phyloP scores from a whole-genome alignment of 2,797 vertebrate genomes.

The Borostomias antarcticus region DNA sequence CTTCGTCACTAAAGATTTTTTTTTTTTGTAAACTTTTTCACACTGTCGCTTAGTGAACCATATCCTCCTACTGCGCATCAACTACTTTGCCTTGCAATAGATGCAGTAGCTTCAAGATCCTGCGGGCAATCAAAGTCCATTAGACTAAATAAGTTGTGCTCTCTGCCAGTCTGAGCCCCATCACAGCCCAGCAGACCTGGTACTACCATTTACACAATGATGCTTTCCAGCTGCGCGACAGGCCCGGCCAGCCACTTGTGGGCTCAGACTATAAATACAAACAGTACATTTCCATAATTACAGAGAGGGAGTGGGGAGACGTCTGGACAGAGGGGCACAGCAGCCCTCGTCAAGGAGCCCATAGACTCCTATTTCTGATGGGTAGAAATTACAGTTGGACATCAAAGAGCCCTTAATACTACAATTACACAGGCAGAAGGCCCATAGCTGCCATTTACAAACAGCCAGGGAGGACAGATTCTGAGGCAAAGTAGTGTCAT shows the following conservation, averaged over 20 bases:
- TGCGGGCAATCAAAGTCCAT: slow-evolving; percentile 49
- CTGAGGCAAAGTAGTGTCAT: neutral
- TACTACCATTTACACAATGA: slow-evolving; percentile 83
- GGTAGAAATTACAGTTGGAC: slow-evolving; percentile 73
- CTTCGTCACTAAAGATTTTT: neutral
- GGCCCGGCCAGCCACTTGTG: slow-evolving; percentile 85
- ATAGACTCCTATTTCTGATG: slow-evolving; percentile 72
- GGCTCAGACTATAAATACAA: slow-evolving; percentile 94
- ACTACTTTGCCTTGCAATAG: slow-evolving; percentile 37
- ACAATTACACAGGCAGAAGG: slow-evolving; percentile 67
- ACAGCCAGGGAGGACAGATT: slow-evolving; percentile 16
- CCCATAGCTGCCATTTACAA: slow-evolving; percentile 62
- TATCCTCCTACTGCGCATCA: slow-evolving; percentile 54
- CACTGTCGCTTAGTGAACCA: slow-evolving; percentile 43
- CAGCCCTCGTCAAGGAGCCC: slow-evolving; percentile 75
- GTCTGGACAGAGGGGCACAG: slow-evolving; percentile 81
- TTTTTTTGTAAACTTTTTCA: slow-evolving; percentile 28
- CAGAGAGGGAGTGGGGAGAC: slow-evolving; percentile 84
- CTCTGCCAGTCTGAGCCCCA: slow-evolving; percentile 58
- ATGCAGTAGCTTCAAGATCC: slow-evolving; percentile 39
- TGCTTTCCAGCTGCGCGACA: slow-evolving; percentile 86
- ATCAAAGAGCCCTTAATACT: slow-evolving; percentile 77
- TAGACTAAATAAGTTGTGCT: slow-evolving; percentile 49
- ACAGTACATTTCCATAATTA: slow-evolving; percentile 91
- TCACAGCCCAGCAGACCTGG: slow-evolving; percentile 58